These are phyloP conservation scores for Zaprionus africanus DNA, from an alignment of 1,140 invertebrate genomes.

Conservation along the genomic window DNA sequence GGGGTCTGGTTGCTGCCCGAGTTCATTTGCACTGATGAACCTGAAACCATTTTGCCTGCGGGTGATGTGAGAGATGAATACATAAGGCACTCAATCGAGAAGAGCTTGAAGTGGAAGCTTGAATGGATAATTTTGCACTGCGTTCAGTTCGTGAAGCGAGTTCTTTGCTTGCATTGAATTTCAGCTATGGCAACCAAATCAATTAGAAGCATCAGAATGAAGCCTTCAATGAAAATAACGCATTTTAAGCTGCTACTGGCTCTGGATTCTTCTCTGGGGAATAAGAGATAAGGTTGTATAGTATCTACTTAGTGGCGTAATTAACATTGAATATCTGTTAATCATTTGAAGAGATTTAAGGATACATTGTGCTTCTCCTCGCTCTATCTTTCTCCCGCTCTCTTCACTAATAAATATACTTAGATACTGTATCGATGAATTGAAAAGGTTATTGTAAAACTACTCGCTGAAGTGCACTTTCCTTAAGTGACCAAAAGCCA, in stretches of 20 bases:
- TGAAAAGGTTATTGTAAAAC: conserved; percentile 8
- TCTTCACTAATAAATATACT: neutral
- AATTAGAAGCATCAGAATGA: neutral
- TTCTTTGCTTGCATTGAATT: neutral
- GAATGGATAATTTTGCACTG: conserved; percentile 7
- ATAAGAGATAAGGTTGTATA: too few species aligned
- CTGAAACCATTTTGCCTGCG: conserved; percentile 28
- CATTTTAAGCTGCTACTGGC: too few species aligned
- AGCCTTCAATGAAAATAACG: neutral
- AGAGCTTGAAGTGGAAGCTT: neutral
- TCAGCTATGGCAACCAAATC: neutral
- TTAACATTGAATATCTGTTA: too few species aligned
- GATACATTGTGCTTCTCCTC: neutral
- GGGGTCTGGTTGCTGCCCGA: conserved; percentile 17
- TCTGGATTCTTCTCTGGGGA: too few species aligned
- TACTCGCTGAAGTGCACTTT: conserved; percentile 41
- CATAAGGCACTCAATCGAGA: conserved; percentile 24
- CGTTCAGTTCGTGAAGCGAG: neutral
- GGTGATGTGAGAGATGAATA: conserved; percentile 35
- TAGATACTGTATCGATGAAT: neutral
- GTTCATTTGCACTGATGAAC: conserved; percentile 57
- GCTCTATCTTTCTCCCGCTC: neutral
- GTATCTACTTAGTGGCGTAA: too few species aligned
- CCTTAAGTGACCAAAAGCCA: conserved; percentile 52
- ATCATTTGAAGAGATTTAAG: too few species aligned